Evolutionary conservation across 2,113 vertebrate species (phyloP), one percentile per base, ranked within the genome.

Genomic region (Gorsachius goisagi): DNA sequence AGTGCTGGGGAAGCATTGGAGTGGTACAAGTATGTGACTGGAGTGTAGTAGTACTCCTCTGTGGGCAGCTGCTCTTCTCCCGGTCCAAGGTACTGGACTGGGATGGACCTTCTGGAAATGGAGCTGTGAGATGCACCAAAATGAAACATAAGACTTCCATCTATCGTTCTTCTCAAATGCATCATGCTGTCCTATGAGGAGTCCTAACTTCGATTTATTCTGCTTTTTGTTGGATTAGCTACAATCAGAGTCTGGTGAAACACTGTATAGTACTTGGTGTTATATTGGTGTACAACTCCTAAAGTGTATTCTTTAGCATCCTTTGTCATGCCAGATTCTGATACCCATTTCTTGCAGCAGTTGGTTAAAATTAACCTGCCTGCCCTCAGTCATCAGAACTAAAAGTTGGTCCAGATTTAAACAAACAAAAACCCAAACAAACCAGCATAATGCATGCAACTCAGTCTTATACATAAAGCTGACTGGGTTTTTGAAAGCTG

Each of bases 371-470:
- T 41, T 60, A 33, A 16, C 3, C 5, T 45, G 10, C 55, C 16
- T 89, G 47, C 11, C 27, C 9, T 64, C 3, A 2, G 9, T 56
- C 49, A 12, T 72, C 13, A 5, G 5, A 86, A 15, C 20, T 24
- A 3, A 64, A 32, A 27, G 15, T 33, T 87, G 47, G 21, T 93
- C 23, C 19, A 37, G 22, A 23, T 58, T 52, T 55, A n/a, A n/a
- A 21, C 35, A 53, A n/a, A 41, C 1, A 27, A 63, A 76, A 63
- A 76, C n/a, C 15, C 9, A 71, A 73, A 30, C 12, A 23, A 8
- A 23, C 11, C 18, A 14, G 44, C 2, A 2, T 21, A 5, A n/a
- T 0, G 0, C 17, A 1, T 15, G 28, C 11, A 37, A 5, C 35
- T 77, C 4, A 1, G 4, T 81, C 14, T 28, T 73, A 2, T 0